Evolutionary conservation across 2,888 invertebrate species (phyloP).

Genomic region (Sminthurinus aureus): DNA sequence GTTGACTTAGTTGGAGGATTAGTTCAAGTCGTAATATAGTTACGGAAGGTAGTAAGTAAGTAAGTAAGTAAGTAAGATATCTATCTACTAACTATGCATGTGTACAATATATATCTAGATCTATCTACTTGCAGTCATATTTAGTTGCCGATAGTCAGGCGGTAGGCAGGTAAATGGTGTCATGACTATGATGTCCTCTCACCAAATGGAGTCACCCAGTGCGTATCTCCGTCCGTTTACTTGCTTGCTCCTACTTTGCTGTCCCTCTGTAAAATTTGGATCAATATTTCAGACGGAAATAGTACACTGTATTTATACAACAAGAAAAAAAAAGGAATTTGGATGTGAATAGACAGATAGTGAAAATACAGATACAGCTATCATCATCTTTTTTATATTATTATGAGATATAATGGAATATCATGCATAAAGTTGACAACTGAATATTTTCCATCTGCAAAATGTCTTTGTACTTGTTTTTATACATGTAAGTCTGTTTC

Average conservation of each 20-base stretch:
- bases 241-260: neutral
- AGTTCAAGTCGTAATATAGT: too few relatives aligned
- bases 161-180: conserved; percentile 2
- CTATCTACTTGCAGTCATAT: neutral
- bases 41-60: too few relatives aligned
- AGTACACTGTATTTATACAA: neutral
- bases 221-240: conserved; percentile 22
- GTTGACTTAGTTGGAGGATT: too few relatives aligned
- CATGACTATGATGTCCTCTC: neutral
- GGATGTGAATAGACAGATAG: too few relatives aligned
- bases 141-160: neutral
- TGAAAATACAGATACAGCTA: too few relatives aligned
- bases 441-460: neutral
- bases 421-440: neutral
- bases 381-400: too few relatives aligned
- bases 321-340: too few relatives aligned
- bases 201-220: conserved; percentile 24
- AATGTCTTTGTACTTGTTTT: neutral
- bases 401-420: neutral
- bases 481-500: neutral
- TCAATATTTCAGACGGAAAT: conserved; percentile 13
- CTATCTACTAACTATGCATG: too few relatives aligned
- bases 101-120: neutral
- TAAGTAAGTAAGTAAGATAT: too few relatives aligned
- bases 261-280: conserved; percentile 19